Base-by-base conservation (phyloP, 2,888 invertebrate genomes). In the Margaritifera margaritifera region DNA sequence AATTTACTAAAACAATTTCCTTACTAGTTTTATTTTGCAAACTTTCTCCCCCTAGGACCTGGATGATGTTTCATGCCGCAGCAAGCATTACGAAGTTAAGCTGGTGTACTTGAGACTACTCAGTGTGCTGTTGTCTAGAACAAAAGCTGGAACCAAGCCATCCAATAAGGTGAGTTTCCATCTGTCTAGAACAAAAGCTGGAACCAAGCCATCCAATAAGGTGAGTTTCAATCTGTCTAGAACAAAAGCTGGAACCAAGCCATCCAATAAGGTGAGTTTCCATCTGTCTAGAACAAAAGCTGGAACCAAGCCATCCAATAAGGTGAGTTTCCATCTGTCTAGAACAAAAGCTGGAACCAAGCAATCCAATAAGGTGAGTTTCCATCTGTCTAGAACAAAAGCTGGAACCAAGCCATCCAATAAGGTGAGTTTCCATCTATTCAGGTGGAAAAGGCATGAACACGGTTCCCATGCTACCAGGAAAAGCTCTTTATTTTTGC, bases 101-200 rank as follows among this genome's bases (percentile, higher is more conserved):
- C 91, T 98, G 18, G 94, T 97, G 52, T 93, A 96, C 71, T 94
- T 98, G 92, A 92, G 97, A 69, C 92, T 98, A 51, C 92, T 98
- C 61, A 96, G 96, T 92, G 91, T 89, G 20, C 80, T 89, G 27
- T 78, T 89, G 78, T 89, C 89, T 20, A 80, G 87, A 53, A 86
- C 87, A 19, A 85, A 86, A 66, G 80, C 87, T 27, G 86, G 86
- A 54, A 80, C 86, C 19, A 88, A 88, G 72, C 82, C 87, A 25
- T 79, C 92, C 66, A 90, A 89, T 82, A 89, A 91, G 75, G 90
- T 92, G 91, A 91, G 85, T 66, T 27, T 50, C 50, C 51, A 24
- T 20, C 18, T 60, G 20, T 27, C 31, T 15, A 60, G 22, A 22
- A 57, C 22, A 24, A 19, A 20, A 57, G 11, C 15, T 15, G 58